These are phyloP conservation scores for Trileptium ribeirensis DNA, from an alignment of 2,888 invertebrate genomes.

Conservation along the genomic window DNA sequence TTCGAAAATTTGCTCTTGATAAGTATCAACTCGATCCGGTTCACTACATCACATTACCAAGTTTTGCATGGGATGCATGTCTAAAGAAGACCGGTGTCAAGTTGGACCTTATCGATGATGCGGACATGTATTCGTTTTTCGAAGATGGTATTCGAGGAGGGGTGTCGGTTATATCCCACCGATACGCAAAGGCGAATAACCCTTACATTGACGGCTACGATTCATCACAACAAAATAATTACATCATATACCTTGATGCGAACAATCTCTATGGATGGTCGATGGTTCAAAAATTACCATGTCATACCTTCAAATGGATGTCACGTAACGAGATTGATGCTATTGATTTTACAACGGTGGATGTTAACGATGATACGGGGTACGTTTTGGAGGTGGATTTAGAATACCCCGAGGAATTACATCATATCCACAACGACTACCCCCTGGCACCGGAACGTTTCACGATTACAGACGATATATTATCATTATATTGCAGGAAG, in stretches of 20 bases:
- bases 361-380: neutral
- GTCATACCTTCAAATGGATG: neutral
- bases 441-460: neutral
- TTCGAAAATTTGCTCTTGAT: too few species aligned
- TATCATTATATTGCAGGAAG: neutral
- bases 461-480: neutral
- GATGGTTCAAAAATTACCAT: neutral
- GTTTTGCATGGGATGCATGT: neutral
- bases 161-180: neutral
- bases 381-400: neutral
- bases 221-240: neutral
- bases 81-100: neutral
- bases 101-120: neutral
- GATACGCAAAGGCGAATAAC: neutral
- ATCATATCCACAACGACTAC: neutral
- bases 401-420: neutral
- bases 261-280: slow-evolving; percentile 9
- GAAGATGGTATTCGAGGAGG: neutral
- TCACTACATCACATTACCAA: neutral
- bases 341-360: neutral
- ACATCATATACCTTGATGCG: neutral
- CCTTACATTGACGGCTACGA: neutral
- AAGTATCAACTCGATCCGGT: slow-evolving; percentile 4
- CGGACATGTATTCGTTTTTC: neutral
- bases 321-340: neutral